phyloP scores from a whole-genome alignment of 2,888 invertebrate genomes.

The Yponomeuta sedellus region DNA sequence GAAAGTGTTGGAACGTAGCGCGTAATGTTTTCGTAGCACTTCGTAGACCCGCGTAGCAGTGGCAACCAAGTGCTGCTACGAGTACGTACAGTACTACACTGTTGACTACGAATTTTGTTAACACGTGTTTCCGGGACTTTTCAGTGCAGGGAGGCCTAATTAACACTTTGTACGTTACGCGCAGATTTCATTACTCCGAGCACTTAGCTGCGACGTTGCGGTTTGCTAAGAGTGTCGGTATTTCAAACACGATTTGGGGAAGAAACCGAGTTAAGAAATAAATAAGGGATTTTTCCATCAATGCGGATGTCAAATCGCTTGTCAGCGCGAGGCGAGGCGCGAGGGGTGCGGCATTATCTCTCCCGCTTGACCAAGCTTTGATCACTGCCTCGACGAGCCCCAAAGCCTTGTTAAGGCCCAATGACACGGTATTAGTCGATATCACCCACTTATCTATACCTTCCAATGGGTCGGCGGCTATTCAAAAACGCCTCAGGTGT shows the following conservation, averaged over 20 bases:
- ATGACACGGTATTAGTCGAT: conserved; percentile 59
- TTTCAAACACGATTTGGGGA: no score
- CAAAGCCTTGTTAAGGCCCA: conserved; percentile 67
- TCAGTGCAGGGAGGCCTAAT: background rate
- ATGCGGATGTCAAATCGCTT: background rate
- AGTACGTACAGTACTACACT: background rate
- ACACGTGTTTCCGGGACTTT: background rate
- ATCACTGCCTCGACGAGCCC: conserved; percentile 60
- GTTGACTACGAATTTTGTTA: background rate
- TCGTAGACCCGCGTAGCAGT: conserved; percentile 1
- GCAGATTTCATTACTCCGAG: background rate
- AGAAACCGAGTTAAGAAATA: background rate
- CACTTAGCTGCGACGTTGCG: no score
- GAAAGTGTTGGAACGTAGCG: conserved; percentile 2
- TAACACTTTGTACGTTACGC: background rate
- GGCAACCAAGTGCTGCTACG: background rate
- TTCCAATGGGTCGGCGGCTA: conserved; percentile 36
- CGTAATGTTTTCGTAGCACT: background rate
- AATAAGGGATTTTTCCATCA: background rate
- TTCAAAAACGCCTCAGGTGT: conserved; percentile 31
- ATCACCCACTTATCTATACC: conserved; percentile 51
- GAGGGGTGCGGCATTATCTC: conserved; percentile 52
- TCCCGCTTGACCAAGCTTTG: conserved; percentile 69
- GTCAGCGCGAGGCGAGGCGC: conserved; percentile 27
- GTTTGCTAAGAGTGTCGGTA: no score